phyloP scores from a whole-genome alignment of 2,888 invertebrate genomes.

The Scaptomyza parva region DNA sequence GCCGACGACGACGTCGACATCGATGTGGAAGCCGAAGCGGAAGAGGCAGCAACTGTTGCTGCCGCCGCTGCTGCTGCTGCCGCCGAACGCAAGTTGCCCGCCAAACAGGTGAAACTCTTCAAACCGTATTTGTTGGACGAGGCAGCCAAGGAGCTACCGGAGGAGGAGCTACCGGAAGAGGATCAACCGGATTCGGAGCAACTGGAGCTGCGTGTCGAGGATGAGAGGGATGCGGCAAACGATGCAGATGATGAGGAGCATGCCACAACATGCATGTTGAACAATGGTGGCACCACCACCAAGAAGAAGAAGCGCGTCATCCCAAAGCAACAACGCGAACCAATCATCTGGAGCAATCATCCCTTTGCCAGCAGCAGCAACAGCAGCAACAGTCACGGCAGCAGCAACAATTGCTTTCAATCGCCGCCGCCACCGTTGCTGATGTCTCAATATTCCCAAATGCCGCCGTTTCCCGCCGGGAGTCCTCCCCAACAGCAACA shows the following conservation, averaged over 20 bases:
- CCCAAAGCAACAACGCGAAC: constrained; percentile 76
- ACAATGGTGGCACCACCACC: constrained; percentile 24
- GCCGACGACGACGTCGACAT: constrained; percentile 47
- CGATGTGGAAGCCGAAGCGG: constrained; percentile 57
- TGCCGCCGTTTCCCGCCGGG: constrained; percentile 77
- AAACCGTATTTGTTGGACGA: constrained; percentile 91
- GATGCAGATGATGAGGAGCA: constrained; percentile 64
- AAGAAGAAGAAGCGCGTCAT: constrained; percentile 59
- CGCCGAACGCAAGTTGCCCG: constrained; percentile 63
- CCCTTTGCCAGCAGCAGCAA: constrained; percentile 53
- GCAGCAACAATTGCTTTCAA: constrained; percentile 73
- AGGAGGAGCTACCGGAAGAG: neutral
- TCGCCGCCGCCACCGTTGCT: constrained; percentile 63
- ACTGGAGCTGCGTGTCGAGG: constrained; percentile 48
- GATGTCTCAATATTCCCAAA: constrained; percentile 20
- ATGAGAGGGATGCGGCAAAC: constrained; percentile 51
- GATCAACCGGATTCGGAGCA: constrained; percentile 19
- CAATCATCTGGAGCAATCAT: constrained; percentile 84
- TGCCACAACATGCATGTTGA: constrained; percentile 15
- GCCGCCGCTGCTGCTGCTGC: constrained; percentile 34
- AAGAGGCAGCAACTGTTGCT: constrained; percentile 40
- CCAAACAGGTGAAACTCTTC: constrained; percentile 89
- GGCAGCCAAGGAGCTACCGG: constrained; percentile 71
- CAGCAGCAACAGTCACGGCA: constrained; percentile 40
- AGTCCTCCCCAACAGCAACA: constrained; percentile 73